Percentiles rank a stretch among this genome's conserved stretches.
Conservation (phyloP, 2,888 invertebrate genomes). For the Lycia hirtaria region DNA sequence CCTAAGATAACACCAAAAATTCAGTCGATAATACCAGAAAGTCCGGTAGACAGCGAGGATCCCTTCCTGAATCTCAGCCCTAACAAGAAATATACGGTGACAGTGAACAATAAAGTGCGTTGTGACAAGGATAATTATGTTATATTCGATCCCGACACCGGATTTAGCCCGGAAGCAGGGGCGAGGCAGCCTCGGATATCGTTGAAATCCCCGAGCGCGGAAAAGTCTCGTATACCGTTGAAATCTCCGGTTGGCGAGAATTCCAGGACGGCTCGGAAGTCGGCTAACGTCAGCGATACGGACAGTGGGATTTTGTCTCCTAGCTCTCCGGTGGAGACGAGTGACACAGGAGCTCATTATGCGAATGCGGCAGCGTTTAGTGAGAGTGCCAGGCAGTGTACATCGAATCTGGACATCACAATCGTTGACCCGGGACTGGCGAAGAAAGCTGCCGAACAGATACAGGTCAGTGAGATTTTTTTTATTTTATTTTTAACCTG, state of each 20-base stretch:
- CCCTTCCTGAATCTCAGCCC: constrained; percentile 80
- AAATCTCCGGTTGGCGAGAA: constrained; percentile 70
- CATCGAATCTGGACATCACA: constrained; percentile 68
- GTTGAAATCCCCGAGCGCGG: constrained; percentile 62
- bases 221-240: constrained; percentile 68
- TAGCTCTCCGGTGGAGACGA: constrained; percentile 85
- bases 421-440: constrained; percentile 75
- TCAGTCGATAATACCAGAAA: constrained; percentile 82
- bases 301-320: constrained; percentile 88
- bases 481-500: not conserved
- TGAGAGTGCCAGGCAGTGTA: constrained; percentile 66
- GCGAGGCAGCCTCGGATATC: constrained; percentile 60
- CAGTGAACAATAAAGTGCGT: constrained; percentile 80
- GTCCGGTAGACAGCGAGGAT: constrained; percentile 79
- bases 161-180: constrained; percentile 66
- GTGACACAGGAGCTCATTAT: constrained; percentile 70
- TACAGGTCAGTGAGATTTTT: constrained; percentile 67
- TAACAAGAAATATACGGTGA: constrained; percentile 83
- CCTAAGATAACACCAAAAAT: constrained; percentile 81
- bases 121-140: constrained; percentile 84
- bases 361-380: constrained; percentile 75
- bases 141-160: constrained; percentile 79
- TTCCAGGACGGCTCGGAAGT: constrained; percentile 62
- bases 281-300: constrained; percentile 85
- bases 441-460: constrained; percentile 78